Evolutionary conservation across 1,140 invertebrate genomes (phyloP).

Genomic region (Musca vetustissima): DNA sequence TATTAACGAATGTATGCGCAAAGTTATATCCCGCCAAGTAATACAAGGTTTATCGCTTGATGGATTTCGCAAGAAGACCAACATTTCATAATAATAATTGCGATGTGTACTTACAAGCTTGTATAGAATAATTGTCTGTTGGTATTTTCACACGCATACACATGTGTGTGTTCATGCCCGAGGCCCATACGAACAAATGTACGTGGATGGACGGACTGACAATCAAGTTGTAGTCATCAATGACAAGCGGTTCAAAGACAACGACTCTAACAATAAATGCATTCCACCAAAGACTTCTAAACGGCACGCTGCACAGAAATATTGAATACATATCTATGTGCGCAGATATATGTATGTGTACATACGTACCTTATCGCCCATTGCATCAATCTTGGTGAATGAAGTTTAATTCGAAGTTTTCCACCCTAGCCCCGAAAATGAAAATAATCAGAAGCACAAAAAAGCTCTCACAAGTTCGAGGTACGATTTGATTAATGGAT

Average conservation of each 20-base stretch:
- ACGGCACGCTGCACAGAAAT: too few relatives aligned
- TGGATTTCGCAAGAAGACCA: constrained; percentile 14
- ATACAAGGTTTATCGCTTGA: constrained; percentile 14
- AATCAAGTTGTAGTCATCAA: not conserved
- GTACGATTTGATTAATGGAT: constrained; percentile 18
- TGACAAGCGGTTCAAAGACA: constrained; percentile 21
- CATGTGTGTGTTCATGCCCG: not conserved
- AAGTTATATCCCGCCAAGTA: constrained; percentile 10
- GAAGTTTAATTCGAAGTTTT: not conserved
- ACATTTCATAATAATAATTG: constrained; percentile 8
- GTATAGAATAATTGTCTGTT: not conserved
- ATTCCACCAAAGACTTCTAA: not conserved
- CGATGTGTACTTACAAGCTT: not conserved
- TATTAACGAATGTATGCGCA: too few relatives aligned
- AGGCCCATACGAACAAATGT: not conserved
- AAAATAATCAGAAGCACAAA: not conserved
- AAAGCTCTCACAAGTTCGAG: constrained; percentile 17
- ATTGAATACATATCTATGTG: too few relatives aligned
- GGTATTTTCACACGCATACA: not conserved
- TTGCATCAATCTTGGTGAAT: not conserved
- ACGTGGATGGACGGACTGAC: not conserved
- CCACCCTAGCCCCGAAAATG: not conserved
- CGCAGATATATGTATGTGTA: too few relatives aligned
- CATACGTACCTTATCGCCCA: too few relatives aligned
- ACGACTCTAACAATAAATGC: not conserved